Evolutionary conservation across 1,140 invertebrate species (phyloP).

Genomic region (Dendrolimus kikuchii): DNA sequence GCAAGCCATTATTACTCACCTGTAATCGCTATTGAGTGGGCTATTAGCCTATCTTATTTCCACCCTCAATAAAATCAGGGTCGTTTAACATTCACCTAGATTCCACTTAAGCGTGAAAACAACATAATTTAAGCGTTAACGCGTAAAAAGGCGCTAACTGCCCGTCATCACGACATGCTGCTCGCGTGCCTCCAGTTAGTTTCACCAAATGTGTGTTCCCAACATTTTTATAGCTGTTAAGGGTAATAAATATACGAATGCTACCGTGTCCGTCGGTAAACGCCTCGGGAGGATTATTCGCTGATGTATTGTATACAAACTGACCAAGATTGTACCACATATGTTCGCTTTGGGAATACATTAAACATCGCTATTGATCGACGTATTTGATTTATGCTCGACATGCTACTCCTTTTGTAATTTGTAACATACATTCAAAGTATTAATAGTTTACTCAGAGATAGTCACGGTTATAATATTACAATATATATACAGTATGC

Average conservation of each 20-base stretch:
- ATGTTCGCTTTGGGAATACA: conserved; percentile 9
- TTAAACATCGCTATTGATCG: neutral
- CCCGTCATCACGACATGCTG: conserved; percentile 18
- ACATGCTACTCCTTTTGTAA: neutral
- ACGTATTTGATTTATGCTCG: neutral
- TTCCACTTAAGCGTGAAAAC: no score
- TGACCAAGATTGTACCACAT: conserved; percentile 14
- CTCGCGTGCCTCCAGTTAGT: conserved; percentile 28
- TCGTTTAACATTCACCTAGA: no score
- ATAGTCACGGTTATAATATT: no score
- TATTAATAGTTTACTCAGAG: no score
- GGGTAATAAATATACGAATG: conserved; percentile 26
- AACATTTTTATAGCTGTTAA: conserved; percentile 32
- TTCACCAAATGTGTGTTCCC: conserved; percentile 28
- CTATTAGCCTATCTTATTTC: no score
- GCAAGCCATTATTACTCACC: no score
- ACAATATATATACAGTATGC: no score
- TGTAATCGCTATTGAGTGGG: no score
- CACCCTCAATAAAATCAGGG: no score
- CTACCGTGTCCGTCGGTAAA: conserved; percentile 12
- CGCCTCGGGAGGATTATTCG: conserved; percentile 17
- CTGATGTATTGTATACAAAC: conserved; percentile 21
- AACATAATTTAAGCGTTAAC: no score
- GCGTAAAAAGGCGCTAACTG: neutral
- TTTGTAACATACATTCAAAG: no score